phyloP scores from a whole-genome alignment of 2,113 vertebrate species.

The Sitta europaea region DNA sequence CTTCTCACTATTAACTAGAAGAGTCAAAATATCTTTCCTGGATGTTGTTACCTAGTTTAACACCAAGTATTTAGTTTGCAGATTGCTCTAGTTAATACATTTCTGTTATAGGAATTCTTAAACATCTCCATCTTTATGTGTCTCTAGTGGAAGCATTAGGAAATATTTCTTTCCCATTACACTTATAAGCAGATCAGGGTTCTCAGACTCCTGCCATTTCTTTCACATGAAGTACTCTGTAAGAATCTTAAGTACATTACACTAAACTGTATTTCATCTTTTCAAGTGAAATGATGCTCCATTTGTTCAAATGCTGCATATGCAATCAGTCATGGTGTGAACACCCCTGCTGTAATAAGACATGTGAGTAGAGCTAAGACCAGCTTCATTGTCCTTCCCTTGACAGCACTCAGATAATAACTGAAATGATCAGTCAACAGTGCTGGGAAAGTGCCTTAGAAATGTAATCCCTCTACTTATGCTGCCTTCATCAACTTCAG shows the following conservation, averaged over 20 bases:
- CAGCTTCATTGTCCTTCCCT: neutral
- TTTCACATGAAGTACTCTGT: neutral
- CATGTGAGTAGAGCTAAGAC: neutral
- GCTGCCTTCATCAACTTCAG: neutral
- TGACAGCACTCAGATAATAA: accelerated
- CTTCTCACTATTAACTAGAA: neutral
- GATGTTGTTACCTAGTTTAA: neutral
- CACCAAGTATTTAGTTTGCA: neutral
- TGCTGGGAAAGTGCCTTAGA: neutral
- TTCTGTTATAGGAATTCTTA: neutral
- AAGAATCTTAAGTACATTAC: neutral
- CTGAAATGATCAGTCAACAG: neutral
- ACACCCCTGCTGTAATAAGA: neutral
- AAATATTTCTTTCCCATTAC: neutral
- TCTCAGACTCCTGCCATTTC: neutral
- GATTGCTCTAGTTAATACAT: neutral
- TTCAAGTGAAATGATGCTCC: neutral
- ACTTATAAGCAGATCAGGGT: neutral
- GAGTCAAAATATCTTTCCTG: neutral
- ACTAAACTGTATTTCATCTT: neutral
- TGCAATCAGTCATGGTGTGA: neutral
- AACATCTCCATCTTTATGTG: neutral
- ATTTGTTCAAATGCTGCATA: neutral
- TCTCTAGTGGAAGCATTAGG: neutral
- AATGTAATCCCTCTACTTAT: neutral